Conservation (phyloP, 2,888 invertebrate species). For the Megamerina dolium region DNA sequence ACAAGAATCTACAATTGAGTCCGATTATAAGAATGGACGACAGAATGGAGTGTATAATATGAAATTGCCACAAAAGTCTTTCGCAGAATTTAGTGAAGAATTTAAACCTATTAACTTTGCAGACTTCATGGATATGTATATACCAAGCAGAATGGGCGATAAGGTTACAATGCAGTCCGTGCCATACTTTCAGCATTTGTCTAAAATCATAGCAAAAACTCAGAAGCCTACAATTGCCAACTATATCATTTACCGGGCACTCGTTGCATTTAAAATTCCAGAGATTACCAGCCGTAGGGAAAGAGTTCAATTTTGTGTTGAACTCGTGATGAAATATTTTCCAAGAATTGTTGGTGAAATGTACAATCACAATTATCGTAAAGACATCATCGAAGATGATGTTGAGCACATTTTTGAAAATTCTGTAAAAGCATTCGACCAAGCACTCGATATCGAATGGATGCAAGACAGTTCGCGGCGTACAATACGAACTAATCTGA, state of each 20-base stretch:
- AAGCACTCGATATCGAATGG: slow-evolving; percentile 26
- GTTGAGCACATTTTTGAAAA: slow-evolving; percentile 27
- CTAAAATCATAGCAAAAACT: slow-evolving; percentile 22
- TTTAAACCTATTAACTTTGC: slow-evolving; percentile 41
- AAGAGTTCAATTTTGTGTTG: slow-evolving; percentile 29
- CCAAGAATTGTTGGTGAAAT: slow-evolving; percentile 38
- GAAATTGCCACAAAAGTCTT: too few species aligned
- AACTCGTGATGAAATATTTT: slow-evolving; percentile 31
- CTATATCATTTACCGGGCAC: slow-evolving; percentile 38
- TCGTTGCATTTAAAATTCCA: slow-evolving; percentile 26
- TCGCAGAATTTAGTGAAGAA: too few species aligned
- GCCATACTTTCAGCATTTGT: slow-evolving; percentile 32
- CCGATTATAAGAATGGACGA: slow-evolving; percentile 1
- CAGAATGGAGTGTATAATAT: too few species aligned
- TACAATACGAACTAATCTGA: slow-evolving; percentile 27
- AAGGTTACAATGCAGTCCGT: slow-evolving; percentile 33
- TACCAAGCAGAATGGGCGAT: slow-evolving; percentile 25
- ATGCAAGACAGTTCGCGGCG: slow-evolving; percentile 34
- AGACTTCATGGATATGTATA: slow-evolving; percentile 30
- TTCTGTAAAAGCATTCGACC: slow-evolving; percentile 26
- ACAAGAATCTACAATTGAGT: slow-evolving; percentile 2
- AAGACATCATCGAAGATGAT: slow-evolving; percentile 26
- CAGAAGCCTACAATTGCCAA: slow-evolving; percentile 31
- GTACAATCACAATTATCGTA: slow-evolving; percentile 28
- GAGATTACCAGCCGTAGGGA: slow-evolving; percentile 14